These are phyloP conservation scores for Caenorhabditis sulstoni DNA, from an alignment of 2,888 invertebrate species.

Conservation along the genomic window DNA sequence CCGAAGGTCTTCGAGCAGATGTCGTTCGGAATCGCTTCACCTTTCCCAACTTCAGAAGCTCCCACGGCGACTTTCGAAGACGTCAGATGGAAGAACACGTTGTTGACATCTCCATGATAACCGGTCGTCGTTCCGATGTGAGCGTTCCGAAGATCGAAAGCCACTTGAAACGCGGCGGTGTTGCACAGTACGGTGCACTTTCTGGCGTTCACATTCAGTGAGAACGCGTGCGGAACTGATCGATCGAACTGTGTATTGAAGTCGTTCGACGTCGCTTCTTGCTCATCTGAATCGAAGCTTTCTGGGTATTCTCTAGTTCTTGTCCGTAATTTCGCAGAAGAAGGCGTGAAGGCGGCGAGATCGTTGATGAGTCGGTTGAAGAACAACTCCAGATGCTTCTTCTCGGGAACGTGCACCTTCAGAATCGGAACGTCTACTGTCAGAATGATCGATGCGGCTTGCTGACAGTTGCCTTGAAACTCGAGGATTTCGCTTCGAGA, in stretches of 20 bases:
- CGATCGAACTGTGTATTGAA: too few species aligned
- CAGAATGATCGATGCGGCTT: not conserved
- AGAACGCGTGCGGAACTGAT: too few species aligned
- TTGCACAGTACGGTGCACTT: too few species aligned
- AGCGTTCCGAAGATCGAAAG: slow-evolving; percentile 56
- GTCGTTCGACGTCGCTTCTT: too few species aligned
- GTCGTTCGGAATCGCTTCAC: not conserved
- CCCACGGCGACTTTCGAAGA: slow-evolving; percentile 78
- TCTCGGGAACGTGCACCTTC: not conserved
- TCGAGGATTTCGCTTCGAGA: not conserved
- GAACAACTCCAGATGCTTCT: not conserved
- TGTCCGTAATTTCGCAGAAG: too few species aligned
- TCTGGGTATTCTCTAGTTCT: too few species aligned
- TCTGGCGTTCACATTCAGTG: too few species aligned
- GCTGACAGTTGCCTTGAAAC: not conserved
- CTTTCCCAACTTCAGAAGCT: slow-evolving; percentile 66
- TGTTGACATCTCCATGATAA: slow-evolving; percentile 81
- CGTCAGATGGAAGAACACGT: slow-evolving; percentile 81
- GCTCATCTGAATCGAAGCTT: too few species aligned
- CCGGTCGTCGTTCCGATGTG: slow-evolving; percentile 81
- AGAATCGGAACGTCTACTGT: not conserved
- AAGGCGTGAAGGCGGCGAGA: not conserved
- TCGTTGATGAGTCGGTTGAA: not conserved
- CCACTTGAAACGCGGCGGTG: slow-evolving; percentile 54
- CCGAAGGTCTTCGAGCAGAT: slow-evolving; percentile 21